Percentiles rank a stretch among this genome's conserved stretches.
These are phyloP conservation scores for Microcebus ravelobensis DNA, from an alignment of 2,113 vertebrate species.

Conservation along the genomic window DNA sequence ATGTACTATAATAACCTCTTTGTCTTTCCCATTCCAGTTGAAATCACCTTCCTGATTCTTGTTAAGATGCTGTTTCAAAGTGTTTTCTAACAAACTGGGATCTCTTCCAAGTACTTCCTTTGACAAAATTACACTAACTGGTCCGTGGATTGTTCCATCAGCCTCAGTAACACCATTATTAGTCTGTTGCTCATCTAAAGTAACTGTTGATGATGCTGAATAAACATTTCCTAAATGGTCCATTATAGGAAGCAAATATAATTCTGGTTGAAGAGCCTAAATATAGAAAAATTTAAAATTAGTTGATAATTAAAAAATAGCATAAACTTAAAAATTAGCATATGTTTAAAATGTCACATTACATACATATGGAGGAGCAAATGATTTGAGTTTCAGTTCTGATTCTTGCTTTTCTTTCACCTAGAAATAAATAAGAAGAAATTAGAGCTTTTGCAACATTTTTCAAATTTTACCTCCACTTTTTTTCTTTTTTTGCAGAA, in stretches of 20 bases:
- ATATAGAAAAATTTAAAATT: constrained; percentile 53
- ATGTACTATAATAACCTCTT: constrained; percentile 62
- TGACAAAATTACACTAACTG: constrained; percentile 72
- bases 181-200: constrained; percentile 80
- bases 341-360: constrained; percentile 59
- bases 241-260: constrained; percentile 90
- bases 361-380: constrained; percentile 94
- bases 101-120: constrained; percentile 83
- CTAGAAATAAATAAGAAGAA: constrained; percentile 81
- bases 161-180: constrained; percentile 75
- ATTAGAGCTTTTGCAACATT: neutral
- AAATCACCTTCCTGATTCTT: constrained; percentile 75
- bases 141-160: constrained; percentile 68
- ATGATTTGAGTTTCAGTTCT: constrained; percentile 92
- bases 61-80: constrained; percentile 75
- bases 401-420: constrained; percentile 93
- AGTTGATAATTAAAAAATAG: constrained; percentile 55
- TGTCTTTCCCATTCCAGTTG: constrained; percentile 77
- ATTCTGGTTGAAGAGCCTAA: constrained; percentile 93
- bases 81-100: constrained; percentile 81
- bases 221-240: constrained; percentile 85
- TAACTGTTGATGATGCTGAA: constrained; percentile 80
- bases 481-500: neutral
- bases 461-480: neutral
- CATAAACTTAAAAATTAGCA: constrained; percentile 31